A percentile compares a stretch with the other conserved stretches of the same genome.
Conservation (phyloP, 2,113 vertebrate genomes). For the Hystrix cristata region DNA sequence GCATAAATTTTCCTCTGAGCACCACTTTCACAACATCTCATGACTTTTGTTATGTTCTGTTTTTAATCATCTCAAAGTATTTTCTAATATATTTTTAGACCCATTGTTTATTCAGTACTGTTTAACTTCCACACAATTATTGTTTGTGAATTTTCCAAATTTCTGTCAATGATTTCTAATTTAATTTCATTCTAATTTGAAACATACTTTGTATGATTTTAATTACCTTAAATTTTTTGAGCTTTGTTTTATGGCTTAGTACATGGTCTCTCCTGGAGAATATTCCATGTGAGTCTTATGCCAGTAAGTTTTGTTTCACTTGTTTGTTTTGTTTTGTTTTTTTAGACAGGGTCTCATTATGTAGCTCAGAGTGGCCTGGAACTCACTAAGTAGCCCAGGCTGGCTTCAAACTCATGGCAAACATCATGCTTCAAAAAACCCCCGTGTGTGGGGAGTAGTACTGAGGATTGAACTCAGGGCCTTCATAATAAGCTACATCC, state of each 20-base stretch:
- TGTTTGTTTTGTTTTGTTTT: background rate
- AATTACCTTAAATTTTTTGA: background rate
- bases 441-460: background rate
- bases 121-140: background rate
- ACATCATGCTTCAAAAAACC: background rate
- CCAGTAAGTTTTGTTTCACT: background rate
- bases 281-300: background rate
- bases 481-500: background rate
- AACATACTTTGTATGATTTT: background rate
- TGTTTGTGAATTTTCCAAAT: background rate
- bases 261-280: background rate
- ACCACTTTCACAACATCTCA: background rate
- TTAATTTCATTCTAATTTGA: conserved; percentile 34
- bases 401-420: background rate
- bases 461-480: background rate
- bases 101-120: background rate
- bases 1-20: background rate
- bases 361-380: background rate
- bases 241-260: conserved; percentile 14
- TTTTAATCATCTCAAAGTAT: background rate
- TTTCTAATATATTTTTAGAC: background rate
- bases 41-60: background rate
- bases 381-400: background rate
- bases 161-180: conserved; percentile 15
- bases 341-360: background rate